Evolutionary conservation across 2,888 invertebrate genomes (phyloP), one percentile per base, ranked within the genome.

Genomic region (Lasioglossum malachurum): DNA sequence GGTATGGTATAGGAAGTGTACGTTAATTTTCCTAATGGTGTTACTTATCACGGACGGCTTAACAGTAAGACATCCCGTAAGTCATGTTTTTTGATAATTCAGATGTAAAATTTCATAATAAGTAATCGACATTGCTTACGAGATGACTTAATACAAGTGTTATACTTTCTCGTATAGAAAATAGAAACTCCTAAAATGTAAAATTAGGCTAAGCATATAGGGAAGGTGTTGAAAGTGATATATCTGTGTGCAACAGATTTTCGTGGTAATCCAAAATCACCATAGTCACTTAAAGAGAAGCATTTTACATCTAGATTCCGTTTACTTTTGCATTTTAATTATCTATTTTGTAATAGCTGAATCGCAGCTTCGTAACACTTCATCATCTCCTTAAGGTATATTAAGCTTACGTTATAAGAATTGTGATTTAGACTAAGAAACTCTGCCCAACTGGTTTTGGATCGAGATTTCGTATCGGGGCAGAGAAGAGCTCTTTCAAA

Each of bases 1-100:
- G 96, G 64, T 97, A 96, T 93, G 97, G 97, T 4, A 94, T 96
- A 0, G 95, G 95, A 0, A 95, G 80, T 41, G 69, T 92, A 60
- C 89, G 82, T 74, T 93, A 77, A 74, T 53, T 31, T 57, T 83
- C n/a, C 27, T 23, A 64, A n/a, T 49, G 10, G 53, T 75, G 44
- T 88, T 79, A 82, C 88, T 76, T 85, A 83, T 88, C 80, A 75
- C 80, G 80, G 71, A 53, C 38, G 72, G 27, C 31, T n/a, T 57
- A 57, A 57, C n/a, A n/a, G 12, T 57, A 57, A 57, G n/a, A n/a
- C 57, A 57, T 57, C 4, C 4, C 12, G 4, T 57, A 57, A n/a
- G n/a, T n/a, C 57, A 57, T n/a, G n/a, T n/a, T 57, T n/a, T 57
- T 53, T 53, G 8, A 53, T 53, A 10, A n/a, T 57, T 57, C 3